These are phyloP conservation scores for Empidonax traillii DNA, from an alignment of 2,113 vertebrate genomes.

Conservation along the genomic window DNA sequence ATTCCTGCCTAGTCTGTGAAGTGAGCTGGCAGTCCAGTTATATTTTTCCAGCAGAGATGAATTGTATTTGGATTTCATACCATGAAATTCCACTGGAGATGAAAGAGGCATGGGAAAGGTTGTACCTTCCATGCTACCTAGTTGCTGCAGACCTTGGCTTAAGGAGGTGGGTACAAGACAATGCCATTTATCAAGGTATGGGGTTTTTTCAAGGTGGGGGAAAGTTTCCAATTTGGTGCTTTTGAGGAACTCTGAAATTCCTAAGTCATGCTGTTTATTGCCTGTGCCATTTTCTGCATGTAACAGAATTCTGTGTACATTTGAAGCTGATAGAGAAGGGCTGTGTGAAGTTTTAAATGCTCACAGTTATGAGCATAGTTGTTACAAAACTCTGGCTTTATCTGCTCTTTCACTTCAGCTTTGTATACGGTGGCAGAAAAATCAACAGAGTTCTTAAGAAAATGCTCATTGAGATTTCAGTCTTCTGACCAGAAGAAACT, in stretches of 20 bases:
- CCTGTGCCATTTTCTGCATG: neutral
- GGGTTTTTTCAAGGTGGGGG: accelerated
- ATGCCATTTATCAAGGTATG: neutral
- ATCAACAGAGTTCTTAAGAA: neutral
- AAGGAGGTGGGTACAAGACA: neutral
- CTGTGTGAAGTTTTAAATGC: neutral
- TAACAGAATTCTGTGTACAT: too few species aligned
- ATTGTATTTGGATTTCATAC: neutral
- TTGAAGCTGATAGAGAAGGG: neutral
- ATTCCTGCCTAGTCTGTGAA: neutral
- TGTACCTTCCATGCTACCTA: neutral
- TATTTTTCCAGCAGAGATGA: neutral
- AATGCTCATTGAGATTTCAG: neutral
- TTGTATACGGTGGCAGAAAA: neutral
- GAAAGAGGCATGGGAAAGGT: neutral
- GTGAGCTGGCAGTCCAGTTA: neutral
- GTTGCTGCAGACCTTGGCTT: neutral
- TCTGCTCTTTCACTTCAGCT: neutral
- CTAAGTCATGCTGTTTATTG: neutral
- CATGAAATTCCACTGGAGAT: neutral
- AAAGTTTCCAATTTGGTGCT: neutral
- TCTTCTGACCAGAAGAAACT: neutral
- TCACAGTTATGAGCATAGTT: neutral
- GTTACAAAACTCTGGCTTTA: neutral
- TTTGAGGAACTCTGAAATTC: neutral